Percentiles rank a stretch among this genome's conserved stretches.
phyloP scores from a whole-genome alignment of 2,888 invertebrate genomes.

The Acleris literana region DNA sequence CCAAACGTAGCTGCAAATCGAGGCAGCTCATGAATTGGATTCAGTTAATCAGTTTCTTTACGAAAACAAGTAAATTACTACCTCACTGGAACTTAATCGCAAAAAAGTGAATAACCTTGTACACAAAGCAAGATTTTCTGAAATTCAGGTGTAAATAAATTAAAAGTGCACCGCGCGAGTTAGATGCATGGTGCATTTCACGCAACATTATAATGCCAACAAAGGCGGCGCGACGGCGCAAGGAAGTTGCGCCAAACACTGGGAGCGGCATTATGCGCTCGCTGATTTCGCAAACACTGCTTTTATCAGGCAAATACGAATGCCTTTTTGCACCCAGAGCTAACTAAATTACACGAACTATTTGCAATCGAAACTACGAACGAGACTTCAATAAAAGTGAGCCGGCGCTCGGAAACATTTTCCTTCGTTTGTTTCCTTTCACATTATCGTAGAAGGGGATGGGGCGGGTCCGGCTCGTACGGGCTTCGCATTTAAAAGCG shows the following conservation, averaged over 20 bases:
- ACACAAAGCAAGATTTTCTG: not conserved
- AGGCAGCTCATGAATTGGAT: no score
- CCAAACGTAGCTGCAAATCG: no score
- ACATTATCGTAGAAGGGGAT: conserved; percentile 75
- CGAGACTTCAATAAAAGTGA: conserved; percentile 76
- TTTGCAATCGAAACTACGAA: conserved; percentile 80
- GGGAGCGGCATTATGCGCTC: conserved; percentile 58
- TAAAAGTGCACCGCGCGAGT: conserved; percentile 35
- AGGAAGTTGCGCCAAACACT: conserved; percentile 42
- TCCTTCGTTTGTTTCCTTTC: conserved; percentile 82
- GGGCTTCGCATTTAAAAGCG: conserved; percentile 81
- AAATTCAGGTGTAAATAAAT: conserved; percentile 32
- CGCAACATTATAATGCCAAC: conserved; percentile 60
- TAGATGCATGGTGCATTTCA: conserved; percentile 58
- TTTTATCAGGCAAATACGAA: conserved; percentile 57
- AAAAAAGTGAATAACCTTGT: no score
- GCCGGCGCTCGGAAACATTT: conserved; percentile 78
- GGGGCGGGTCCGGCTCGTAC: conserved; percentile 72
- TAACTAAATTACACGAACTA: conserved; percentile 80
- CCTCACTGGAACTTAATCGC: no score
- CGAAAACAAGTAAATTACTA: no score
- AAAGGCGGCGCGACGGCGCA: conserved; percentile 56
- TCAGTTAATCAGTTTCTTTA: no score
- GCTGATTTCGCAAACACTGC: conserved; percentile 61
- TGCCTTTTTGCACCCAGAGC: conserved; percentile 60